Conservation (phyloP, 1,140 invertebrate species). For the Agraylea sexmaculata region DNA sequence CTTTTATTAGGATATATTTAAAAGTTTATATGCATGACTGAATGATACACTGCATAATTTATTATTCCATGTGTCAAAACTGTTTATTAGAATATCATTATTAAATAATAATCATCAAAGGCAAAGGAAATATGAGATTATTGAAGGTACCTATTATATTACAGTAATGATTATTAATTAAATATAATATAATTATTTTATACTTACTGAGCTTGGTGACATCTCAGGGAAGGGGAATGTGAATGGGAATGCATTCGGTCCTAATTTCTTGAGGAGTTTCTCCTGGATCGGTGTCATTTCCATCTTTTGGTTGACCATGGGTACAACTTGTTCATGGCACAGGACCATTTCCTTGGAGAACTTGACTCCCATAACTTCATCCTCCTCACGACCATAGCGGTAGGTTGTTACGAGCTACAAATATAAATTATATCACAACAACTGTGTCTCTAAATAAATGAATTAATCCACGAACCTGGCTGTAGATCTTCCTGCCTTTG, state of each 20-base stretch:
- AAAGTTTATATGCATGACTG: too few species aligned
- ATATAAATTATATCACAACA: too few species aligned
- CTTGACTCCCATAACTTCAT: slow-evolving; percentile 88
- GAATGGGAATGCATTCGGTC: slow-evolving; percentile 70
- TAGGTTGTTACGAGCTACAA: slow-evolving; percentile 63
- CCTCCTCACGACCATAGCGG: slow-evolving; percentile 82
- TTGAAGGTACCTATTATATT: too few species aligned
- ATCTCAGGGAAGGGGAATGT: slow-evolving; percentile 70
- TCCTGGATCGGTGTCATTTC: slow-evolving; percentile 69
- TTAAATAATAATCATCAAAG: too few species aligned
- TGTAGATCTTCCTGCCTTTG: slow-evolving; percentile 71
- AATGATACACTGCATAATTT: too few species aligned
- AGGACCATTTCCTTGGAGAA: slow-evolving; percentile 82
- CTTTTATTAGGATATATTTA: too few species aligned
- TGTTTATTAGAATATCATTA: too few species aligned
- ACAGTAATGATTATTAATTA: too few species aligned
- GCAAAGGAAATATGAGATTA: too few species aligned
- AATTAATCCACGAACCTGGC: slow-evolving; percentile 47
- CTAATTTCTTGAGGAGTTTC: slow-evolving; percentile 71
- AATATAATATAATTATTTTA: slow-evolving; percentile 17
- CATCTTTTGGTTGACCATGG: slow-evolving; percentile 56
- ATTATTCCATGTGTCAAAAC: too few species aligned
- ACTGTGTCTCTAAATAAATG: slow-evolving; percentile 8
- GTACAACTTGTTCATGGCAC: slow-evolving; percentile 63
- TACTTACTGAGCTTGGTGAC: slow-evolving; percentile 63